Conservation (phyloP, 2,888 invertebrate species). For the Eupithecia dodoneata region DNA sequence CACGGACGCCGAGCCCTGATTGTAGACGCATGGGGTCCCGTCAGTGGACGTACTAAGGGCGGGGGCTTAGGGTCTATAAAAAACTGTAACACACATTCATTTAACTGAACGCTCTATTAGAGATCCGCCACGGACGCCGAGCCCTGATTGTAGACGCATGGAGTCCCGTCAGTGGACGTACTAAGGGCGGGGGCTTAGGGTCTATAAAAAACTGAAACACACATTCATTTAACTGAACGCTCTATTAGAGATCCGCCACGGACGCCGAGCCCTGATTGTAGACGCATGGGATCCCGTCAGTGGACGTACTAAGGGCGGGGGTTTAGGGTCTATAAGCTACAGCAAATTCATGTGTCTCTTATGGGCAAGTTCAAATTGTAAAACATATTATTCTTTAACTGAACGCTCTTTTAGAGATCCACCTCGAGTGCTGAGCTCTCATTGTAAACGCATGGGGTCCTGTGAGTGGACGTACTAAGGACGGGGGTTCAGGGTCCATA, state of each 20-base stretch:
- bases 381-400: background rate
- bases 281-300: conserved; percentile 28
- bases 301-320: conserved; percentile 23
- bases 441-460: conserved; percentile 26
- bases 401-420: background rate
- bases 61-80: conserved; percentile 18
- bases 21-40: conserved; percentile 32
- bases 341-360: background rate
- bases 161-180: conserved; percentile 29
- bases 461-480: conserved; percentile 24
- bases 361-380: background rate
- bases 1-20: conserved; percentile 33
- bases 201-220: conserved; percentile 33
- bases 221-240: conserved; percentile 37
- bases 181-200: conserved; percentile 11
- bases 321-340: background rate
- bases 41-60: conserved; percentile 23
- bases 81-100: conserved; percentile 32
- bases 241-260: conserved; percentile 40
- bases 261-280: conserved; percentile 32
- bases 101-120: conserved; percentile 41
- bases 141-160: conserved; percentile 31
- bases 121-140: conserved; percentile 35
- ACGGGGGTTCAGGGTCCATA: background rate
- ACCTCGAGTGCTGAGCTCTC: conserved; percentile 29